Base-by-base conservation (phyloP, 2,888 invertebrate genomes). In the Sipha maydis region DNA sequence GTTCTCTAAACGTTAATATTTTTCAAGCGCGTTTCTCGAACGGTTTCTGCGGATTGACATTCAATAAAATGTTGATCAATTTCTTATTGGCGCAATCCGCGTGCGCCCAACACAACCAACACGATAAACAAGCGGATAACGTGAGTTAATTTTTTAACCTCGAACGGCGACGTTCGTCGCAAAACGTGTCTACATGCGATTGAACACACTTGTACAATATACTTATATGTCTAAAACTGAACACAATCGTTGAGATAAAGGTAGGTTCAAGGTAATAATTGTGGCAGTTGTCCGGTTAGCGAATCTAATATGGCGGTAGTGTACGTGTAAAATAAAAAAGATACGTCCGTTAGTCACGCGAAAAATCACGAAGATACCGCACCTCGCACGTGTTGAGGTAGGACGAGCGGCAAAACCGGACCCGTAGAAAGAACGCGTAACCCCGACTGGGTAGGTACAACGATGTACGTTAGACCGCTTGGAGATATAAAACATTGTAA, bases 331-430 rank as follows among this genome's bases (percentile, higher is more conserved):
- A 56, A 67, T 25, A n/a, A 21, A 17, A 56, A 21, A 14, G 56
- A 17, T 14, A 21, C 19, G 61, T 61, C 21, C 61, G 61, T 14
- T 34, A 61, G 25, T 4, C 25, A 21, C 61, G 61, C 25, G 38
- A 9, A 2, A n/a, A n/a, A 28, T 9, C 28, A 69, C 28, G 11
- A 1, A 69, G n/a, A 1, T 9, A 25, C 28, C 28, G 7, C 69
- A 28, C 31, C 25, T 0, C 41, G 69, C 61, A 75, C 61, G 84
- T 76, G 84, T 84, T 84, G 84, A 76, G 84, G 84, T 76, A 84
- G 84, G 84, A 75, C 73, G 25, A 25, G 1, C 61, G 61, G 7
- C 56, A 21, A 21, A 56, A 54, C 11, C 54, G 1, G 5, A 21
- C 21, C 25, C 61, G 61, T 11, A 56, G 56, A 4, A 4, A 56